These are phyloP conservation scores for Gobius niger DNA, from an alignment of 2,113 vertebrate genomes.

Conservation along the genomic window DNA sequence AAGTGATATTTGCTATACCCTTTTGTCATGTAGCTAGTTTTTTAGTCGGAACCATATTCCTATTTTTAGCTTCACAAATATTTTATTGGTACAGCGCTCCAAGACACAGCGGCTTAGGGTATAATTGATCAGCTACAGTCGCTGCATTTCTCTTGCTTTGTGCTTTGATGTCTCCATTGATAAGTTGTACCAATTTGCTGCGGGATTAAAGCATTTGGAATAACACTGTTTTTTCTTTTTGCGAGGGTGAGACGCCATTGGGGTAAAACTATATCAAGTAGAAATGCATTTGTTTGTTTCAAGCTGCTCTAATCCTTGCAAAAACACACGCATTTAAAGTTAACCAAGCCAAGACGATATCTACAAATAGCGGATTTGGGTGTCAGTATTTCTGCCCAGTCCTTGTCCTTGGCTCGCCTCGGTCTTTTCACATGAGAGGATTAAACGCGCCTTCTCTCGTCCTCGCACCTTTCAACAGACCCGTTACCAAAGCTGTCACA, in stretches of 20 bases:
- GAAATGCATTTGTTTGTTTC: conserved; percentile 21
- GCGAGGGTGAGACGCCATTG: neutral
- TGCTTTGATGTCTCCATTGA: conserved; percentile 39
- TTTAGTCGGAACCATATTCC: neutral
- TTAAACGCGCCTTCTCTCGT: conserved; percentile 50
- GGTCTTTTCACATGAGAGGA: conserved; percentile 56
- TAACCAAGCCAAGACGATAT: conserved; percentile 36
- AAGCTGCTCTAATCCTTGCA: conserved; percentile 17
- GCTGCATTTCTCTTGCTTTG: conserved; percentile 15
- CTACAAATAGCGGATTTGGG: conserved; percentile 34
- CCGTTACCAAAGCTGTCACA: conserved; percentile 50
- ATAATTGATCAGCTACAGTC: conserved; percentile 35
- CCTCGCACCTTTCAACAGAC: conserved; percentile 39
- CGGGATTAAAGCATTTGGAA: conserved; percentile 15
- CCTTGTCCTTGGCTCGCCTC: conserved; percentile 46
- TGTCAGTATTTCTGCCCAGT: conserved; percentile 35
- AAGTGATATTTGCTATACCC: neutral
- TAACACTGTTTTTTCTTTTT: conserved; percentile 10
- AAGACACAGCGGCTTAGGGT: conserved; percentile 15
- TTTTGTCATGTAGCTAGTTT: neutral
- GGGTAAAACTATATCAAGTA: conserved; percentile 20
- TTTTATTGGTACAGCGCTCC: neutral
- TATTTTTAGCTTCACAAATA: neutral
- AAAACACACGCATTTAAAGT: conserved; percentile 23
- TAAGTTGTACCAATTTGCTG: conserved; percentile 13